Conservation (phyloP, 2,888 invertebrate species). For the Andrena haemorrhoa region DNA sequence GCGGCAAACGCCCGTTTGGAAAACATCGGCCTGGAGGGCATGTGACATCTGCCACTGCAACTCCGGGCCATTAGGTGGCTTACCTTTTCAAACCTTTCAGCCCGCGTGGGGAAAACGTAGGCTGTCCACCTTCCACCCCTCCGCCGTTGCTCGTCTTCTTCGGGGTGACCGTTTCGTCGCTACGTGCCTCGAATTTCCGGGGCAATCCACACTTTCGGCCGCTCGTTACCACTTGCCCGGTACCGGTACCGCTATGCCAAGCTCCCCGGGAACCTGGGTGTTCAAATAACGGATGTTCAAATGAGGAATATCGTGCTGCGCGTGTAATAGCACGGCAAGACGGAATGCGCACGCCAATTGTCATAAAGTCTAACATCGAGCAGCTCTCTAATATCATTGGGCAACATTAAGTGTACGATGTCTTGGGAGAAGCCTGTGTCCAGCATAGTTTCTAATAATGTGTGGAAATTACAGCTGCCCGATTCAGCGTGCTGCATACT, state of each 20-base stretch:
- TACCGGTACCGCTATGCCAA: no score
- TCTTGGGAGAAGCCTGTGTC: not conserved
- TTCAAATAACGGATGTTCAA: no score
- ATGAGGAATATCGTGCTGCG: no score
- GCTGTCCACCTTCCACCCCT: conserved; percentile 22
- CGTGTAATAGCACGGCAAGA: no score
- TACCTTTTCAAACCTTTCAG: conserved; percentile 64
- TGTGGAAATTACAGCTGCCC: not conserved
- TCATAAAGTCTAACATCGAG: no score
- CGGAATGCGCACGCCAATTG: no score
- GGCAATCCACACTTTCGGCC: not conserved
- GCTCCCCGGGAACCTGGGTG: no score
- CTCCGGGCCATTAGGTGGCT: conserved; percentile 62
- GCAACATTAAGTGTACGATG: not conserved
- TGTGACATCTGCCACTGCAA: conserved; percentile 77
- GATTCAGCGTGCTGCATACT: not conserved
- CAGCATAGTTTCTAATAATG: not conserved
- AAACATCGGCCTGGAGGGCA: conserved; percentile 78
- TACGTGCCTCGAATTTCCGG: not conserved
- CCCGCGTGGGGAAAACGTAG: conserved; percentile 37
- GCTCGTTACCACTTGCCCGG: not conserved
- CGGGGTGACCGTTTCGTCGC: conserved; percentile 7
- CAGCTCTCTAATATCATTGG: no score
- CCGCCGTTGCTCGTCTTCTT: not conserved
- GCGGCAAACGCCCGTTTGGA: conserved; percentile 80